Percentiles rank a stretch among this genome's conserved stretches.
These are phyloP conservation scores for Acrocephalus kingi DNA, from an alignment of 2,113 vertebrate genomes.

Conservation along the genomic window DNA sequence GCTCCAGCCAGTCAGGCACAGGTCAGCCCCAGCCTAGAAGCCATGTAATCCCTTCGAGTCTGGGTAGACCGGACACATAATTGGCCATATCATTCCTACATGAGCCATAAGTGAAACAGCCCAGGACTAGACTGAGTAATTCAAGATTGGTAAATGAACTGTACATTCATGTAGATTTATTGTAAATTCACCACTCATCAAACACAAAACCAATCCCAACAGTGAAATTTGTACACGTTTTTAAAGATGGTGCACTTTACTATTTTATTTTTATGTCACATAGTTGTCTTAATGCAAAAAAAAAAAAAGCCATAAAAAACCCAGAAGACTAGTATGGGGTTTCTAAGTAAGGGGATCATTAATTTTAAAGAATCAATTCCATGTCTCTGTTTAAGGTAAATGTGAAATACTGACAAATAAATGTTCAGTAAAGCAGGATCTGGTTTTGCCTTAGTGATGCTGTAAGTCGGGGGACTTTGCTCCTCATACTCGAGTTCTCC, in stretches of 20 bases:
- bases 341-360: slow-evolving; percentile 68
- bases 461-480: neutral
- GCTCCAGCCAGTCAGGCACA: neutral
- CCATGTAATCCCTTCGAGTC: neutral
- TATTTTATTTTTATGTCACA: slow-evolving; percentile 61
- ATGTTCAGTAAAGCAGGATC: slow-evolving; percentile 4
- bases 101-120: slow-evolving; percentile 7
- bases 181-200: slow-evolving; percentile 42
- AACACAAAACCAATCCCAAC: slow-evolving; percentile 49
- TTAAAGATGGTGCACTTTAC: slow-evolving; percentile 76
- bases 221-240: slow-evolving; percentile 62
- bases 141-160: slow-evolving; percentile 11
- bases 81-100: neutral
- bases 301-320: slow-evolving; percentile 74
- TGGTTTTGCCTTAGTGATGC: slow-evolving; percentile 45
- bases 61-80: neutral
- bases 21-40: neutral
- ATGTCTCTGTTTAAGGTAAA: slow-evolving; percentile 61
- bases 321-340: slow-evolving; percentile 49
- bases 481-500: neutral
- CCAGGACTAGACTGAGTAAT: neutral
- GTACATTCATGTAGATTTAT: slow-evolving; percentile 41
- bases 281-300: slow-evolving; percentile 72
- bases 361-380: slow-evolving; percentile 60
- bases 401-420: slow-evolving; percentile 54